Evolutionary conservation across 2,888 invertebrate genomes (phyloP).

Genomic region (Chrysolina americana): DNA sequence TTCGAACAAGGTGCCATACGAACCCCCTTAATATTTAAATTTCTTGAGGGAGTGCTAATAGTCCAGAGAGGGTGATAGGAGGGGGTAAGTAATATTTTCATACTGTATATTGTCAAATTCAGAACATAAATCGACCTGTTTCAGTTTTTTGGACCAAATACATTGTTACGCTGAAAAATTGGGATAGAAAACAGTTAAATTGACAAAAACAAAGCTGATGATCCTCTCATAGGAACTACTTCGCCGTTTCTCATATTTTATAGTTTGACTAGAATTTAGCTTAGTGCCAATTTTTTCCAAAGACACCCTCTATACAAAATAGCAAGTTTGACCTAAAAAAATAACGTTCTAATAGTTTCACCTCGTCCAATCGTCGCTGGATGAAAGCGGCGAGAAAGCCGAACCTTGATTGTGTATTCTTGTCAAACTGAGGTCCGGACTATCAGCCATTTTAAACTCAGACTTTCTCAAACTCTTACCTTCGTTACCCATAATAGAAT

Average conservation of each 20-base stretch:
- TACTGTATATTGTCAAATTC: too few relatives aligned
- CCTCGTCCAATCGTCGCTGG: conserved; percentile 77
- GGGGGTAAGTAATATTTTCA: too few relatives aligned
- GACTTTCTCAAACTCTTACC: conserved; percentile 44
- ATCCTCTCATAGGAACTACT: too few relatives aligned
- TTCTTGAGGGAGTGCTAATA: too few relatives aligned
- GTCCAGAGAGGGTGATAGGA: too few relatives aligned
- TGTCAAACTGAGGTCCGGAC: conserved; percentile 60
- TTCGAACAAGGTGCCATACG: too few relatives aligned
- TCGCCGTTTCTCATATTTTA: not conserved
- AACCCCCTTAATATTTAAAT: too few relatives aligned
- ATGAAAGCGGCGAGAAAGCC: conserved; percentile 80
- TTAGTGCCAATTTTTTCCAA: not conserved
- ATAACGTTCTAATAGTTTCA: conserved; percentile 69
- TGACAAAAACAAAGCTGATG: too few relatives aligned
- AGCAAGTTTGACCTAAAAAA: not conserved
- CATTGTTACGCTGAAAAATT: too few relatives aligned
- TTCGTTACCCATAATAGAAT: conserved; percentile 73
- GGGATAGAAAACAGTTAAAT: too few relatives aligned
- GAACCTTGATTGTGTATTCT: conserved; percentile 72
- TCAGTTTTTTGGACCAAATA: too few relatives aligned
- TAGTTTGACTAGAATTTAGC: not conserved
- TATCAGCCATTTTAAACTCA: conserved; percentile 54
- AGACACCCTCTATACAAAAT: not conserved
- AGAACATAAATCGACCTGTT: too few relatives aligned